These are phyloP conservation scores for Dreissena rostriformis DNA, from an alignment of 1,140 invertebrate species.

Conservation along the genomic window DNA sequence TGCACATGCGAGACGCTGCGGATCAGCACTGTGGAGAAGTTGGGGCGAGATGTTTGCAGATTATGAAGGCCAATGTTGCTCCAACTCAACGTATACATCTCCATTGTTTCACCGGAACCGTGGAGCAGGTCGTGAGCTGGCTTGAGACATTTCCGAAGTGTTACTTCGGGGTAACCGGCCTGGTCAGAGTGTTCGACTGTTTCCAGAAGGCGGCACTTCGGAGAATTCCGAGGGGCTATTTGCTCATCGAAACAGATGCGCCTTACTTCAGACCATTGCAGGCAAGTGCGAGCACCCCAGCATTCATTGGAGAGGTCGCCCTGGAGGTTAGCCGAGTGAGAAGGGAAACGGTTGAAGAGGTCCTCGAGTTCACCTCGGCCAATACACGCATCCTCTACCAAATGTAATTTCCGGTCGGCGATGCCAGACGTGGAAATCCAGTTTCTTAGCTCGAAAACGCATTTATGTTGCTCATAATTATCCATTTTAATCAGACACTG, in stretches of 20 bases:
- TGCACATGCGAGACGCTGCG: neutral
- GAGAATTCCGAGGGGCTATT: neutral
- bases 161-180: slow-evolving; percentile 9
- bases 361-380: no score
- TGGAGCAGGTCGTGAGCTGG: slow-evolving; percentile 16
- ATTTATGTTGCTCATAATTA: no score
- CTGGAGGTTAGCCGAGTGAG: no score
- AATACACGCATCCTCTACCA: no score
- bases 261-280: neutral
- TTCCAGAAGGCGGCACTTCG: slow-evolving; percentile 15
- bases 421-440: no score
- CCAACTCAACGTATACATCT: slow-evolving; percentile 31
- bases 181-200: neutral
- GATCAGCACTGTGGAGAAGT: slow-evolving; percentile 25
- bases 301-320: neutral
- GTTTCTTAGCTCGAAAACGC: no score
- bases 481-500: no score
- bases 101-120: slow-evolving; percentile 28
- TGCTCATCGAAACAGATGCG: slow-evolving; percentile 18
- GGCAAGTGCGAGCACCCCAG: slow-evolving; percentile 22
- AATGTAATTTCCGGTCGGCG: no score
- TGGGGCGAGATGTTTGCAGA: slow-evolving; percentile 5
- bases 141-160: slow-evolving; percentile 13
- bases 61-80: slow-evolving; percentile 12
- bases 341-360: no score